Conservation (phyloP, 2,797 vertebrate genomes). For the Selene dorsalis region DNA sequence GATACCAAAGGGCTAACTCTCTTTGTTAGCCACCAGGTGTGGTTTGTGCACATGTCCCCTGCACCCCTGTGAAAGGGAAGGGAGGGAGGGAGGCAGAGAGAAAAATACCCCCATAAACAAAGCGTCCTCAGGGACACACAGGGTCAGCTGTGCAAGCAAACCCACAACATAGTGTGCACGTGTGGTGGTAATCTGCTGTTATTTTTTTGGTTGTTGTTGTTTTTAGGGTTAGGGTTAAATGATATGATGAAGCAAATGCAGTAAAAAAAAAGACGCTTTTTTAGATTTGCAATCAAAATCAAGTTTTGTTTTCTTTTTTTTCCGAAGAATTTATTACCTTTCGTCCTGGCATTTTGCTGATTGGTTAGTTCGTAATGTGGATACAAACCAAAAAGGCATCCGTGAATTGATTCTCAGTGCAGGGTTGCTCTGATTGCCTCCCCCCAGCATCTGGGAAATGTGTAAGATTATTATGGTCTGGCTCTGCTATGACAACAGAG, state of each 20-base stretch:
- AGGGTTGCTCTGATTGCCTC: constrained; percentile 68
- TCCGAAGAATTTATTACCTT: constrained; percentile 12
- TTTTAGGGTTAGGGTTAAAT: no score
- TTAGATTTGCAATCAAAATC: constrained; percentile 29
- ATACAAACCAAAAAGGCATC: constrained; percentile 51
- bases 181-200: constrained; percentile 29
- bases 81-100: neutral
- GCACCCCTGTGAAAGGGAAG: constrained; percentile 18
- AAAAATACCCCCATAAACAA: constrained; percentile 50
- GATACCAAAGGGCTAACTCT: constrained; percentile 46
- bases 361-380: constrained; percentile 56
- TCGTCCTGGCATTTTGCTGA: constrained; percentile 38
- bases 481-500: constrained; percentile 81
- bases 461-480: constrained; percentile 81
- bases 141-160: constrained; percentile 53
- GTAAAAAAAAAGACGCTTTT: constrained; percentile 24
- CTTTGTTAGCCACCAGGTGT: constrained; percentile 62
- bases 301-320: constrained; percentile 15
- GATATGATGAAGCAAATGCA: constrained; percentile 30
- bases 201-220: neutral
- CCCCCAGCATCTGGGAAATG: constrained; percentile 75
- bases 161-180: constrained; percentile 1
- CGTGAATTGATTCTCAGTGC: constrained; percentile 59
- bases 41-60: constrained; percentile 39
- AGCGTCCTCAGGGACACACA: constrained; percentile 51